A percentile compares a stretch with the other conserved stretches of the same genome.
Conservation (phyloP, 2,888 invertebrate species). For the Tipula vernalis region DNA sequence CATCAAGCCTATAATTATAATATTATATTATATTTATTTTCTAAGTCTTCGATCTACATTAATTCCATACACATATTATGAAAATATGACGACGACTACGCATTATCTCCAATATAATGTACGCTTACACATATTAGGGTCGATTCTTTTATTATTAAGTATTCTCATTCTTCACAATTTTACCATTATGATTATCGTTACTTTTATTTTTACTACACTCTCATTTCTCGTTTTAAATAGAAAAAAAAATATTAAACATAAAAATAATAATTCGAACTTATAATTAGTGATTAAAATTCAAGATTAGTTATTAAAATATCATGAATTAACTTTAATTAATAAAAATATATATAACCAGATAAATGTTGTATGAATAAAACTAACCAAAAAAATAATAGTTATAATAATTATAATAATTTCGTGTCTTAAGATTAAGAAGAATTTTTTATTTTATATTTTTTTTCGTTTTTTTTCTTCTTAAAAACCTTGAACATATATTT, state of each 20-base stretch:
- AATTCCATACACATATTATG: neutral
- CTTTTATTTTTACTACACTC: neutral
- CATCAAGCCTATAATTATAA: neutral
- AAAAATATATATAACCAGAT: neutral
- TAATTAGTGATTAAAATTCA: constrained; percentile 9
- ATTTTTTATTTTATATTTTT: neutral
- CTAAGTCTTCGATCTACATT: neutral
- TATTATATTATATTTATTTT: neutral
- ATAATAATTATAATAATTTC: neutral
- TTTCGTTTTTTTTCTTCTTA: neutral
- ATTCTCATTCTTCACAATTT: neutral
- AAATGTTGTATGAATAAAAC: neutral
- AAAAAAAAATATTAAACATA: neutral
- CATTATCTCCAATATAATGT: neutral
- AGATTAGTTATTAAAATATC: constrained; percentile 10
- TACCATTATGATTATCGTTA: neutral
- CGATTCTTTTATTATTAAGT: neutral
- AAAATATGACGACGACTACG: neutral
- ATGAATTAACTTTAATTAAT: constrained; percentile 10
- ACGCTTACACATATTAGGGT: neutral
- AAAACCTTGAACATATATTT: neutral
- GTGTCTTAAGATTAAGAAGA: neutral
- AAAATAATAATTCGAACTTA: neutral
- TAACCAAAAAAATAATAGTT: neutral
- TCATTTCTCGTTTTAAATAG: neutral